Evolutionary conservation across 2,113 vertebrate species (phyloP).

Genomic region (Microcebus lehilahytsara): DNA sequence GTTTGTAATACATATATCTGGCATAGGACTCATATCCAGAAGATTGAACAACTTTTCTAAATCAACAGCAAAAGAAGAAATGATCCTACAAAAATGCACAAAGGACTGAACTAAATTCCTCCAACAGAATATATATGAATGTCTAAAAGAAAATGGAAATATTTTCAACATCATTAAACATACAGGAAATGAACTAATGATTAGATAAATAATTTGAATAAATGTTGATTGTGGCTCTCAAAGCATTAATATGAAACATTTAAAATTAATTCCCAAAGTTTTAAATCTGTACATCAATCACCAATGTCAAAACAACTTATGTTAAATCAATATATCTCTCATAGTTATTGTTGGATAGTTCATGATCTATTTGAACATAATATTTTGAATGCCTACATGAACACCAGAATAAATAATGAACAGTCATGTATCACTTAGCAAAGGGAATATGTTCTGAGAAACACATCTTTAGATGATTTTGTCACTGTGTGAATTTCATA

Average conservation of each 20-base stretch:
- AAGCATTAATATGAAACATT: background rate
- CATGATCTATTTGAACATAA: background rate
- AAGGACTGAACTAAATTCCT: background rate
- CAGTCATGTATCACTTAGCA: background rate
- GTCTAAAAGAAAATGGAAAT: background rate
- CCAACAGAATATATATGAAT: background rate
- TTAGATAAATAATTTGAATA: background rate
- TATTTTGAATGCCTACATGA: background rate
- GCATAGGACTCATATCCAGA: background rate
- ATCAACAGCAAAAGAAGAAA: background rate
- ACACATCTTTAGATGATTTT: background rate
- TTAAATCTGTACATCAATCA: background rate
- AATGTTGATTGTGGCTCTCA: background rate
- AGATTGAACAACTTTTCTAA: background rate
- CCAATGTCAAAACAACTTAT: background rate
- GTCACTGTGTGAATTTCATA: background rate
- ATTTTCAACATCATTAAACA: background rate
- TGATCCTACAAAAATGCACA: background rate
- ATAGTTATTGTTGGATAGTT: background rate
- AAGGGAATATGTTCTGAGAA: background rate
- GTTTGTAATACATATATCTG: background rate
- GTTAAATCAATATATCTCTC: background rate
- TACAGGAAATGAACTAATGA: background rate
- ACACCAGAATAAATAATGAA: background rate
- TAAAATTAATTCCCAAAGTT: background rate